Conservation (phyloP, 1,140 invertebrate genomes). For the Drosophila pachea region DNA sequence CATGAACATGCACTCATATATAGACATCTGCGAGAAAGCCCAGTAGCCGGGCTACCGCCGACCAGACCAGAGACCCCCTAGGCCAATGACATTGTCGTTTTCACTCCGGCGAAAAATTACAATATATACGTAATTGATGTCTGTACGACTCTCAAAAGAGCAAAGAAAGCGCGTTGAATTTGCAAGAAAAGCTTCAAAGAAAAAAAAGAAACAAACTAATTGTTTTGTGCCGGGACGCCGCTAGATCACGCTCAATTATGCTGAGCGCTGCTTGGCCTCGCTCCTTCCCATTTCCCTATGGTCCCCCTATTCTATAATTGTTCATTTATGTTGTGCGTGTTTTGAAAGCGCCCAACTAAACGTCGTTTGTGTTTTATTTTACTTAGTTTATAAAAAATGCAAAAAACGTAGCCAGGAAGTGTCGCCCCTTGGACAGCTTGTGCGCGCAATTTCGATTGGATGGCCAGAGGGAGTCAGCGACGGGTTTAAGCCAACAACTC, state of each 20-base stretch:
- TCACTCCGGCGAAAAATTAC: constrained; percentile 40
- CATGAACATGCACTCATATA: constrained; percentile 27
- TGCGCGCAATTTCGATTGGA: constrained; percentile 50
- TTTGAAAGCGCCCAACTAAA: constrained; percentile 45
- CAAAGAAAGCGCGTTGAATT: constrained; percentile 71
- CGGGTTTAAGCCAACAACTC: too few relatives aligned
- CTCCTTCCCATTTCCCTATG: constrained; percentile 32
- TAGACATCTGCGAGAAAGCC: constrained; percentile 49
- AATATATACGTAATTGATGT: constrained; percentile 8
- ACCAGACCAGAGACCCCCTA: constrained; percentile 31
- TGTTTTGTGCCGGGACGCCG: constrained; percentile 47
- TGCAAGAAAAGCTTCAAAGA: constrained; percentile 55
- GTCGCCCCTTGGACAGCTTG: constrained; percentile 33
- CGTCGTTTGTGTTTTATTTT: too few relatives aligned
- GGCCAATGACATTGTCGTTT: constrained; percentile 66
- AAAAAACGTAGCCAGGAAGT: constrained; percentile 69
- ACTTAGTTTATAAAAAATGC: constrained; percentile 39
- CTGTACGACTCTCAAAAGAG: constrained; percentile 15
- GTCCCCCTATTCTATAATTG: constrained; percentile 33
- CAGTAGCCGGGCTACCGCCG: constrained; percentile 39
- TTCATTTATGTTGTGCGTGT: constrained; percentile 51
- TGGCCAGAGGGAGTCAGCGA: neutral
- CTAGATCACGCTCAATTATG: constrained; percentile 58
- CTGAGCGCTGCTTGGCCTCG: constrained; percentile 9
- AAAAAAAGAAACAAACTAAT: constrained; percentile 62